Conservation (phyloP, 2,113 vertebrate genomes). For the Nothoprocta perdicaria region DNA sequence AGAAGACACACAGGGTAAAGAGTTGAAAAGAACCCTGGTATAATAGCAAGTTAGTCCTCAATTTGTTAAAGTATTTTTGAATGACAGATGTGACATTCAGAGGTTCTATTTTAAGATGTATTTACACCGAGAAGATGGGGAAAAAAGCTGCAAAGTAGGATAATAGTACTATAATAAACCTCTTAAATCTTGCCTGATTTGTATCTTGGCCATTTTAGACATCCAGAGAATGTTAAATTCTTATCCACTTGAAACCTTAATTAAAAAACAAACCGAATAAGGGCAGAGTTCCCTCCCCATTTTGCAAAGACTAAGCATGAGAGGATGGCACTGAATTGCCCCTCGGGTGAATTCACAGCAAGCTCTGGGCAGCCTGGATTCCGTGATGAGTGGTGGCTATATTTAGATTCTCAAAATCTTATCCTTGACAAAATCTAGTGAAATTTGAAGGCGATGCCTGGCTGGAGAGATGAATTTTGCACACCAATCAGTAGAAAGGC, state of each 20-base stretch:
- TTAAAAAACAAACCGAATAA: neutral
- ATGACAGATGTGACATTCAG: neutral
- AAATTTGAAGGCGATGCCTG: neutral
- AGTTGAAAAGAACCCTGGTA: neutral
- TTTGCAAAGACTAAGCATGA: neutral
- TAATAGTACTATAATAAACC: neutral
- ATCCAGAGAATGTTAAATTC: accelerated
- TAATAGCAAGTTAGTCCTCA: neutral
- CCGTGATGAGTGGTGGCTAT: accelerated
- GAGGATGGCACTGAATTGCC: neutral
- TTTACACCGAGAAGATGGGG: neutral
- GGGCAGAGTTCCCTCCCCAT: neutral
- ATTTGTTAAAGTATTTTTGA: neutral
- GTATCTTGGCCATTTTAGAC: neutral
- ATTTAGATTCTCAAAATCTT: neutral
- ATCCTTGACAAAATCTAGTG: neutral
- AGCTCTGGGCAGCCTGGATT: neutral
- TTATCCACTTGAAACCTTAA: neutral
- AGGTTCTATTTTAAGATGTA: neutral
- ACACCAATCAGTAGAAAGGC: neutral
- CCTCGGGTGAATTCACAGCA: neutral
- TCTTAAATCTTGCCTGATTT: neutral
- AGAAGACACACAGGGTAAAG: accelerated
- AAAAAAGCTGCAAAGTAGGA: neutral
- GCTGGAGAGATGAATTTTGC: neutral